These are phyloP conservation scores for Drosophila pectinifera DNA, from an alignment of 1,140 invertebrate genomes.

Conservation along the genomic window DNA sequence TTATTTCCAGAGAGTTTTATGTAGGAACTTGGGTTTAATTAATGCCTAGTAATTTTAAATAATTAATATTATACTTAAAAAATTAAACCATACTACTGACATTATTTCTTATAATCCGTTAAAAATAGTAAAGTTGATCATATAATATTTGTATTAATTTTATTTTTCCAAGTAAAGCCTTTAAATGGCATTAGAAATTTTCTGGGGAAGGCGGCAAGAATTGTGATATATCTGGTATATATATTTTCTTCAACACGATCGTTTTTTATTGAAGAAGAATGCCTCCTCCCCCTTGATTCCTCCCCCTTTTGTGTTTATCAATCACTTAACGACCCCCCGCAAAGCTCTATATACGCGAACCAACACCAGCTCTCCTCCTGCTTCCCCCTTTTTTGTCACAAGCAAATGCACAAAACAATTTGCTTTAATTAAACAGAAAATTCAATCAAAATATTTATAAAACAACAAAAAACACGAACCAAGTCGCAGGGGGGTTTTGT, in stretches of 20 bases:
- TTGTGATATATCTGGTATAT: not conserved
- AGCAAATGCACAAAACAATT: constrained; percentile 76
- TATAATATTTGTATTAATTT: no score
- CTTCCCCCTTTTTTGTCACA: constrained; percentile 3
- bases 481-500: constrained; percentile 11
- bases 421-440: constrained; percentile 83
- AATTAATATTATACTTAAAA: not conserved
- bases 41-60: not conserved
- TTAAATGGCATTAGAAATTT: no score
- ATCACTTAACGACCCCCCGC: constrained; percentile 40
- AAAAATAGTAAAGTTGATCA: no score
- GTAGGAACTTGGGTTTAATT: not conserved
- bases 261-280: not conserved
- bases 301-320: constrained; percentile 7
- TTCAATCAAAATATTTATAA: constrained; percentile 83
- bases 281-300: not conserved
- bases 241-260: not conserved
- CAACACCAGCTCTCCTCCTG: constrained; percentile 12
- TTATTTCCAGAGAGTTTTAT: not conserved
- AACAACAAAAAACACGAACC: constrained; percentile 56
- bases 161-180: not conserved
- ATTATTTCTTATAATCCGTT: no score
- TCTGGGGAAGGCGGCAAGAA: fast-evolving
- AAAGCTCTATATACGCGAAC: constrained; percentile 8
- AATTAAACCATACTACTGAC: no score